Evolutionary conservation across 2,797 vertebrate genomes (phyloP), one percentile per base, ranked within the genome.

Genomic region (Somateria mollissima): DNA sequence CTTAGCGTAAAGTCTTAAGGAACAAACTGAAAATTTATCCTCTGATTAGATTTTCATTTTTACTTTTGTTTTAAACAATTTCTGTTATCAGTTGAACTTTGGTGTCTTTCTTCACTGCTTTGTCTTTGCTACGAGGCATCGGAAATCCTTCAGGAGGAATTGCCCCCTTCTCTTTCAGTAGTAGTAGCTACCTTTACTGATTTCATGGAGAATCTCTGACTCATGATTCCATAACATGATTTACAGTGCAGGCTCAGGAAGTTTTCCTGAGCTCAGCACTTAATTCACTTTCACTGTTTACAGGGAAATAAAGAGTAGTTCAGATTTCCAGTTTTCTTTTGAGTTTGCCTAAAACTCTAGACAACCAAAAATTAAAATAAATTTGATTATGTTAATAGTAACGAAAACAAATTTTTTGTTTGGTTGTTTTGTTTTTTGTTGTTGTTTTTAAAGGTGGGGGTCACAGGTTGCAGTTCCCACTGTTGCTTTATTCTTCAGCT

Each of bases 381-480:
- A 22, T 34, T 20, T 51, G 15, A 76, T 36, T 57, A n/a, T 28
- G 49, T 69, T 88, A 1, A 7, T 43, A 34, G 22, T 25, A 10
- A 21, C 21, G 8, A 17, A 69, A 70, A 34, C 4, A 5, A 14
- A 11, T 16, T 39, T 62, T 24, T 7, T 47, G 5, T 2, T 78
- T 36, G 8, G 10, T 45, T 47, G 16, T 13, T 49, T 24, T 77
- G 49, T 13, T 25, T 11, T 11, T 11, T 6, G 1, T 21, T 27
- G 18, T 43, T 19, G 2, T 37, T 13, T 47, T n/a, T 37, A 1
- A 8, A 32, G 5, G 3, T 21, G 10, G 3, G 13, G 5, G 6
- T 27, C 32, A 37, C 28, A 56, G 22, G 8, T 8, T 12, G 10
- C 24, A 7, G 6, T 49, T 83, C 20, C 32, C 5, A 16, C 10